These are phyloP conservation scores for Harpegnathos saltator DNA, from an alignment of 1,140 invertebrate genomes.

Conservation along the genomic window DNA sequence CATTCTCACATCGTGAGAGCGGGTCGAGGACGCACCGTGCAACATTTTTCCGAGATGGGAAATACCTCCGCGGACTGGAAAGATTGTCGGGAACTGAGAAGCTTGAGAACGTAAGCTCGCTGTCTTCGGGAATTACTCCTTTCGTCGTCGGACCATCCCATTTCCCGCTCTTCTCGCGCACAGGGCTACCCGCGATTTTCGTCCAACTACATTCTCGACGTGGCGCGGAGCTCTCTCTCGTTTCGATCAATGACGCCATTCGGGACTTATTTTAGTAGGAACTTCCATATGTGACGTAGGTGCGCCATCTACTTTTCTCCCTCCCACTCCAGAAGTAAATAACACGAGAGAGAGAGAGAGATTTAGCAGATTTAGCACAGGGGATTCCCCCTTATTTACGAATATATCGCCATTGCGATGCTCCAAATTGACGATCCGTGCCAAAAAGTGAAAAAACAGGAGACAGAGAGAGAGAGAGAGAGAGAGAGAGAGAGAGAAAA, in stretches of 20 bases:
- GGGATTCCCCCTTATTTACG: background rate
- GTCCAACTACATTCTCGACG: slow-evolving; percentile 44
- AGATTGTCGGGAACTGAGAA: slow-evolving; percentile 60
- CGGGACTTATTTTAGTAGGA: slow-evolving; percentile 42
- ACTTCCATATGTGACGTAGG: slow-evolving; percentile 8
- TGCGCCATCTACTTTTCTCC: background rate
- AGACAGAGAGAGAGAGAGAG: too few relatives aligned
- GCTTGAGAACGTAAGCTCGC: slow-evolving; percentile 58
- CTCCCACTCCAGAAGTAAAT: background rate
- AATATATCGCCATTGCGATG: background rate
- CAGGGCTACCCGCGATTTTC: slow-evolving; percentile 21
- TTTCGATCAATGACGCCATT: slow-evolving; percentile 54
- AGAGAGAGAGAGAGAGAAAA: too few relatives aligned
- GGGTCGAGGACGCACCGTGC: slow-evolving; percentile 40
- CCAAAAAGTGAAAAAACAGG: background rate
- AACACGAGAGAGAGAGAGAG: background rate
- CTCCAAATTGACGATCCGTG: too few relatives aligned
- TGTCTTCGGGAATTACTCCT: slow-evolving; percentile 62
- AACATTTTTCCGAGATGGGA: slow-evolving; percentile 60
- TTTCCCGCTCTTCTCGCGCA: slow-evolving; percentile 48
- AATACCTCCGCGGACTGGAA: slow-evolving; percentile 37
- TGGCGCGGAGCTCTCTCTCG: slow-evolving; percentile 20
- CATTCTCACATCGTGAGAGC: slow-evolving; percentile 56
- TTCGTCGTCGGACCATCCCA: slow-evolving; percentile 46
- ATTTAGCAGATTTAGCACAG: too few relatives aligned